Base-by-base conservation (phyloP, 2,113 vertebrate species). In the Chaenocephalus aceratus region DNA sequence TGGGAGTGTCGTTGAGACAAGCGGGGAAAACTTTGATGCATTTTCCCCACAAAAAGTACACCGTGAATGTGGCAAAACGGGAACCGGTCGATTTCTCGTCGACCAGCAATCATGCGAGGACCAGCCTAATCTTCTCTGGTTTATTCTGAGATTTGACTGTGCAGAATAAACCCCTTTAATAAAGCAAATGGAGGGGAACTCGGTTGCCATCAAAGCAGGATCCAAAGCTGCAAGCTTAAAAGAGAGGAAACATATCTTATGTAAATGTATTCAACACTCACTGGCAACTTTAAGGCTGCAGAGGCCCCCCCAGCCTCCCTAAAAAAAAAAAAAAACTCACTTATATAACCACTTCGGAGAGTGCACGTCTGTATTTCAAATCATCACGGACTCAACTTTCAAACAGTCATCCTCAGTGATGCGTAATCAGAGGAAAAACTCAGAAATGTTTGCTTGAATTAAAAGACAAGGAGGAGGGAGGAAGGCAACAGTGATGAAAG, bases 181-280 rank as follows among this genome's bases (percentile, higher is more conserved):
- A 88, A 75, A 79, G 83, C 88, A 90, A 90, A 89, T 82, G 83
- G 89, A 90, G 86, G 86, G 61, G 88, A 92, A 91, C 89, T 80
- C 76, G 90, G 83, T 74, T 77, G 84, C 82, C 89, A 90, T 91
- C 90, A 92, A 91, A 94, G 90, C 83, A 34, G 71, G 79, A 89
- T 86, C 79, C 82, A 86, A 90, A 88, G 88, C 91, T 83, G 75
- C 49, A 1, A 87, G 87, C 89, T 91, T 90, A 90, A 92, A 93
- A 92, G 86, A 86, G 87, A 79, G 61, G 80, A 52, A 63, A 83
- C 81, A 87, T 75, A 85, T 85, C 84, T 90, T 86, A 92, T 93
- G 92, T 86, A 91, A 94, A 92, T 92, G 83, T 91, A 92, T 93
- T 90, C 85, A 80, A 84, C 80, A 57, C 89, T 86, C 80, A 57